Evolutionary conservation across 2,797 vertebrate genomes (phyloP), one percentile per base, ranked within the genome.

Genomic region (Alosa sapidissima): DNA sequence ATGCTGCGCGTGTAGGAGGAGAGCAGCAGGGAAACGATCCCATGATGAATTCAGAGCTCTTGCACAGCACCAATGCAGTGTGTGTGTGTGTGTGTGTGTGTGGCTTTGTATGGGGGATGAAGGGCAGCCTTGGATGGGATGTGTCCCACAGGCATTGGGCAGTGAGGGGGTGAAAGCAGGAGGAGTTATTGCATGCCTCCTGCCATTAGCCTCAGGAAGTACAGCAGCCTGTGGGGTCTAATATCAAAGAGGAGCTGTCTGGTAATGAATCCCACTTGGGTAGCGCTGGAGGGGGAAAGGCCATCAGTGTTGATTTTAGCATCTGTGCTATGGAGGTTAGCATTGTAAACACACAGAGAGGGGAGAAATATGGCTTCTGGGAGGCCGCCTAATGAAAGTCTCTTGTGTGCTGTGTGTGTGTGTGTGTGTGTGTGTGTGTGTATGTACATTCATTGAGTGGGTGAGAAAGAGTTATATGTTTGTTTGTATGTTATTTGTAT

Each of bases 251-350:
- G 72, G 16, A n/a, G 36, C 36, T 78, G 72, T 78, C 72, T 45
- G 72, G 36, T 78, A 78, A 78, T 78, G 72, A 78, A 78, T 78
- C 72, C 72, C 72, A 36, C 16, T 45, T 78, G 72, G 41, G 16
- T 19, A 14, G 5, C 19, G 72, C 72, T 78, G 36, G 72, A 47
- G 72, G 72, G 72, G 72, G 19, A 75, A 78, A 47, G 68, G 36
- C 72, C 72, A 78, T 78, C 72, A 78, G 36, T 78, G 72, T 78
- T 78, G 72, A 78, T 47, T 78, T 78, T 78, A 78, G 72, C 72
- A 47, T 78, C 41, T 78, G 72, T 78, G 72, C 72, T 78, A 78
- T 41, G 72, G 72, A 14, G 72, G 14, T 78, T 78, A 78, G 36
- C 72, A 78, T 78, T 78, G 28, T 45, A 78, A 78, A 78, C 28